A percentile compares a stretch with the other conserved stretches of the same genome.
Conservation (phyloP, 2,797 vertebrate genomes). For the Dallia pectoralis region DNA sequence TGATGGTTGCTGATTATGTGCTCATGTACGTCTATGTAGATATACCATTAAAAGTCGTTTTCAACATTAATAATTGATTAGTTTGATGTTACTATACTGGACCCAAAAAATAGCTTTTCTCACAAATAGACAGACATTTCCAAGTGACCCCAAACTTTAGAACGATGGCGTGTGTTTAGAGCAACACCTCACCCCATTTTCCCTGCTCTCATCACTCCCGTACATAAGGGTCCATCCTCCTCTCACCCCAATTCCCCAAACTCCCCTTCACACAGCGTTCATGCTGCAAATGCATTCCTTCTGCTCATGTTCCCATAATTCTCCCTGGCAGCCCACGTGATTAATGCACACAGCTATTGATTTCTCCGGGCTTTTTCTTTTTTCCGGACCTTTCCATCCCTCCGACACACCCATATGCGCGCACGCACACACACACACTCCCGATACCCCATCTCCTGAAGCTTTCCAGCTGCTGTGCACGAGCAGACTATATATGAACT, state of each 20-base stretch:
- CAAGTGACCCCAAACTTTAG: too few relatives aligned
- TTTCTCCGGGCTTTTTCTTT: conserved; percentile 59
- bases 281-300: conserved; percentile 76
- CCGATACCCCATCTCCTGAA: conserved; percentile 33
- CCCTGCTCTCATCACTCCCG: conserved; percentile 24
- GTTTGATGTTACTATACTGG: too few relatives aligned
- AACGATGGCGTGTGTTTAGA: too few relatives aligned
- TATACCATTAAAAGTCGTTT: too few relatives aligned
- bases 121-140: too few relatives aligned
- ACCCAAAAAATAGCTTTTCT: too few relatives aligned
- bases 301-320: conserved; percentile 83
- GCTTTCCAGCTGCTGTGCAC: conserved; percentile 48
- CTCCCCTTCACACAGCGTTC: conserved; percentile 63
- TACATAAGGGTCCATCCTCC: conserved; percentile 63
- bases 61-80: too few relatives aligned
- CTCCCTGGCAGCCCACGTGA: conserved; percentile 84
- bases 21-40: too few relatives aligned
- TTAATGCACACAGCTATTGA: conserved; percentile 92
- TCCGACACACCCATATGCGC: conserved; percentile 24
- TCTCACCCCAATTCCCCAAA: conserved; percentile 65
- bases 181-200: neutral
- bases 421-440: conserved; percentile 6
- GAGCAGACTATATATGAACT: conserved; percentile 51
- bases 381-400: conserved; percentile 55
- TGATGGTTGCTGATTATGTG: too few relatives aligned